Conservation (phyloP, 2,113 vertebrate species). For the Cinclus mexicanus region DNA sequence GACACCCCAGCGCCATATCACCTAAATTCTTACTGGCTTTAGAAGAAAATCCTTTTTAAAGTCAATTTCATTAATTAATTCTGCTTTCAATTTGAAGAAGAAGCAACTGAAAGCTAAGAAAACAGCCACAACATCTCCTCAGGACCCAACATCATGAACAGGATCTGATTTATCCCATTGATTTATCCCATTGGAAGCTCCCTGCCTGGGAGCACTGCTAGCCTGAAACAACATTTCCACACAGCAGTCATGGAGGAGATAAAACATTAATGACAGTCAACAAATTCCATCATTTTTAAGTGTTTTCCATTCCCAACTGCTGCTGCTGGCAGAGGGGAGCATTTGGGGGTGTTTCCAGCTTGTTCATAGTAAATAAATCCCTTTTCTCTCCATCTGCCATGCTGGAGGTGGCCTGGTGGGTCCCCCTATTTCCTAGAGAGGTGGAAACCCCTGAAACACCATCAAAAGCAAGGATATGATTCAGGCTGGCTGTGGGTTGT, state of each 20-base stretch:
- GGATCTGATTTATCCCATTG: background rate
- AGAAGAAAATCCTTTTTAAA: background rate
- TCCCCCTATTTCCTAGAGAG: background rate
- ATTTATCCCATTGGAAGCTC: background rate
- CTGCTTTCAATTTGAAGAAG: background rate
- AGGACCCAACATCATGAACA: background rate
- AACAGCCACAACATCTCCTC: background rate
- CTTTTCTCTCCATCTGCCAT: conserved; percentile 3
- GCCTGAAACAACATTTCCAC: background rate
- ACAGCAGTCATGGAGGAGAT: background rate
- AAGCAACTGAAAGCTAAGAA: background rate
- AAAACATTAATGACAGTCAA: conserved; percentile 27
- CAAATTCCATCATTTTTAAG: conserved; percentile 17
- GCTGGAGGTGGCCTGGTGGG: fast-evolving
- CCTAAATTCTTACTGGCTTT: background rate
- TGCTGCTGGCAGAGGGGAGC: conserved; percentile 32
- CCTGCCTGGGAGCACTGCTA: background rate
- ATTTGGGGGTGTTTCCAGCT: conserved; percentile 30
- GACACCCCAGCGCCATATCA: background rate
- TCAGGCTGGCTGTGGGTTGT: background rate
- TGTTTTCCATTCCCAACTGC: conserved; percentile 28
- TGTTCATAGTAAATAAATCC: conserved; percentile 28
- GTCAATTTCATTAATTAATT: background rate
- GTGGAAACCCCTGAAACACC: background rate
- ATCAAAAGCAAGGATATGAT: background rate